These are phyloP conservation scores for Anthophora plumipes DNA, from an alignment of 2,888 invertebrate species.

Conservation along the genomic window DNA sequence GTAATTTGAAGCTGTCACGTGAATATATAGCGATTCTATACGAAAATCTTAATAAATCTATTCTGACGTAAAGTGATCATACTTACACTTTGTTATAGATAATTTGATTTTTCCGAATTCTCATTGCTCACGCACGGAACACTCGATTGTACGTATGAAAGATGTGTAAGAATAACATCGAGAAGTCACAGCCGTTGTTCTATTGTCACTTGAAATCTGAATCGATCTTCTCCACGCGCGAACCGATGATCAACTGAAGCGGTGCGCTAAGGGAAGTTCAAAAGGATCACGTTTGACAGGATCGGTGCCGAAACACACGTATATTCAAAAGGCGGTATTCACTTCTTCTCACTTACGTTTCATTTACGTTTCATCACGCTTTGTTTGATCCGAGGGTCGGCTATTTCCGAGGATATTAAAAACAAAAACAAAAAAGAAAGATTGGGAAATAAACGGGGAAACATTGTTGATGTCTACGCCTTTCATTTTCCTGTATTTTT, in stretches of 20 bases:
- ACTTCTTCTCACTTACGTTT: not conserved
- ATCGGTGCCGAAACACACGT: slow-evolving; percentile 48
- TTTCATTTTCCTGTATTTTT: not conserved
- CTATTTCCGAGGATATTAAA: not conserved
- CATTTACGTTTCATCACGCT: too few species aligned
- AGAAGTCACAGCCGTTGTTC: too few species aligned
- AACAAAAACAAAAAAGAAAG: too few species aligned
- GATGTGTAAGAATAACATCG: not conserved
- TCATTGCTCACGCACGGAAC: not conserved
- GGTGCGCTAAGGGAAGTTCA: slow-evolving; percentile 34
- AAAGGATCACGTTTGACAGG: slow-evolving; percentile 45
- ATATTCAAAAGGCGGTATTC: slow-evolving; percentile 18
- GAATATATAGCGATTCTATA: not conserved
- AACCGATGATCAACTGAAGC: slow-evolving; percentile 45
- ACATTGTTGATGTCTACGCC: too few species aligned
- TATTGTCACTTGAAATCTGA: not conserved
- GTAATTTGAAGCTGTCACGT: not conserved
- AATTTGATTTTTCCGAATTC: not conserved
- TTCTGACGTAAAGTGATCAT: too few species aligned
- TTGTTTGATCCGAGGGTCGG: slow-evolving; percentile 4
- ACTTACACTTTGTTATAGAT: slow-evolving; percentile 2
- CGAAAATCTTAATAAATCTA: too few species aligned
- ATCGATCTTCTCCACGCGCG: slow-evolving; percentile 42
- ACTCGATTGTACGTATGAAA: too few species aligned
- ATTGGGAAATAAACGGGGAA: not conserved